Conservation (phyloP, 2,797 vertebrate species). For the Syngnathus acus region DNA sequence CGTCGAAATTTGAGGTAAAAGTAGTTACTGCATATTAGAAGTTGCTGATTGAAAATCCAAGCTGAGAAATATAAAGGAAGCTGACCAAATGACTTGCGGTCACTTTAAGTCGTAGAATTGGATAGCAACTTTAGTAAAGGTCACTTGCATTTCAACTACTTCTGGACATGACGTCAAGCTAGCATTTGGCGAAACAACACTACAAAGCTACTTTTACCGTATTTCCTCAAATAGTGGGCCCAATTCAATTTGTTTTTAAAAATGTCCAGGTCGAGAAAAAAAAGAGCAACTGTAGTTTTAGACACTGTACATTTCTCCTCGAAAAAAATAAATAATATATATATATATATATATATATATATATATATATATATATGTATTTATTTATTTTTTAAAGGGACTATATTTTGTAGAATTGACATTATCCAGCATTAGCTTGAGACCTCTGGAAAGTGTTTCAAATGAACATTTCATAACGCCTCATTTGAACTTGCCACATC, state of each 20-base stretch:
- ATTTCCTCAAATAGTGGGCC: neutral
- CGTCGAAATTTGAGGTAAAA: constrained; percentile 61
- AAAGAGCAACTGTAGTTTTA: neutral
- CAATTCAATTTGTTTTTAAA: constrained; percentile 2
- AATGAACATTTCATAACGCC: too few species aligned
- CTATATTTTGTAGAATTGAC: too few species aligned
- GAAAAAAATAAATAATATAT: too few species aligned
- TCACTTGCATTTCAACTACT: constrained; percentile 60
- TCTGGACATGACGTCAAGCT: constrained; percentile 24
- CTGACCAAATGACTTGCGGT: constrained; percentile 18
- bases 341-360: too few species aligned
- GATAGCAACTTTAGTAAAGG: constrained; percentile 51
- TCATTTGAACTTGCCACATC: neutral
- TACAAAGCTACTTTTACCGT: constrained; percentile 10
- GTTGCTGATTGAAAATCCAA: constrained; percentile 11
- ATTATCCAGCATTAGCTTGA: too few species aligned
- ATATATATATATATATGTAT: too few species aligned
- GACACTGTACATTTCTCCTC: too few species aligned
- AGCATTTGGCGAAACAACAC: constrained; percentile 6
- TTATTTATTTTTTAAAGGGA: too few species aligned
- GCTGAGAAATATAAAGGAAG: neutral
- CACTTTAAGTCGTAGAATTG: constrained; percentile 17
- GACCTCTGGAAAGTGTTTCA: too few species aligned
- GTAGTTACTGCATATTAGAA: constrained; percentile 66
- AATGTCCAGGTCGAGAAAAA: too few species aligned